Conservation (phyloP, 2,113 vertebrate genomes). For the Cavia porcellus region DNA sequence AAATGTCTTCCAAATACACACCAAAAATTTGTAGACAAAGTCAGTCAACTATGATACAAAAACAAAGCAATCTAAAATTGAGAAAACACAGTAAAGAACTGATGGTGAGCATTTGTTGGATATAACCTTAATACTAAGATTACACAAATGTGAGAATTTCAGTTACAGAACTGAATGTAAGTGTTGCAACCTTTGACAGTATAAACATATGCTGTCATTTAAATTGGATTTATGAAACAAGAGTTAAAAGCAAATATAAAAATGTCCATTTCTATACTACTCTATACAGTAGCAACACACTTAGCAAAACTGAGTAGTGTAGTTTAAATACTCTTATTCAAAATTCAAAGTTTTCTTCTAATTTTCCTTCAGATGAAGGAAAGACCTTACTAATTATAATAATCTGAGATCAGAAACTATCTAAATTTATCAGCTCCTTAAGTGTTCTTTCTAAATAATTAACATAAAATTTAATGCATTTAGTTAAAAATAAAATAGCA, state of each 20-base stretch:
- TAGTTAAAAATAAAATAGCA: background rate
- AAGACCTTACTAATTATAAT: background rate
- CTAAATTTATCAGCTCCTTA: background rate
- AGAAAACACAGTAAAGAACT: background rate
- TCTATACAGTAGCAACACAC: background rate
- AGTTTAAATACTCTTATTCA: background rate
- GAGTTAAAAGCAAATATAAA: background rate
- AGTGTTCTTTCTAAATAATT: background rate
- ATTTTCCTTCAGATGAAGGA: background rate
- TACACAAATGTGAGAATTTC: background rate
- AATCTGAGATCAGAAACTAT: background rate
- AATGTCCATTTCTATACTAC: background rate
- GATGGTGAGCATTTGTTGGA: background rate
- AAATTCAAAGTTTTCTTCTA: background rate
- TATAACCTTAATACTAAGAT: background rate
- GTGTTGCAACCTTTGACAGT: background rate
- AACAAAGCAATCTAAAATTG: background rate
- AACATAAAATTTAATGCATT: background rate
- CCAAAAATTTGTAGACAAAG: background rate
- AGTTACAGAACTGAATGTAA: background rate
- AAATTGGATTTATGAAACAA: background rate
- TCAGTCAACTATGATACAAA: background rate
- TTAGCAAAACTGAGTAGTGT: background rate
- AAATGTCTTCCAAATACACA: background rate
- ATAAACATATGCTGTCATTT: background rate